These are phyloP conservation scores for Epsilonema sp. DNA, from an alignment of 2,888 invertebrate species.

Conservation along the genomic window DNA sequence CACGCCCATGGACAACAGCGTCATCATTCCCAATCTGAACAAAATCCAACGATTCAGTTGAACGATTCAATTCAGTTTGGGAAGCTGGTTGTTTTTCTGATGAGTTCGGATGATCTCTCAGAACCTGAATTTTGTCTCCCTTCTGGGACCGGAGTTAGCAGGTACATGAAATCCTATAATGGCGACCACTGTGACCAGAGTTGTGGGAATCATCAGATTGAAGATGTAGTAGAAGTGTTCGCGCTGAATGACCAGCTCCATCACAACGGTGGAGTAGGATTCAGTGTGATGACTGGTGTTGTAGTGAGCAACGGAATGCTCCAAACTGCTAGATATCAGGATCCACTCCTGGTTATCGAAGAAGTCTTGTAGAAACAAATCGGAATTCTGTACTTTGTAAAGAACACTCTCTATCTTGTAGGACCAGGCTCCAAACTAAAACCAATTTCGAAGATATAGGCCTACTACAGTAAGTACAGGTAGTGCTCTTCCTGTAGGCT, in stretches of 20 bases:
- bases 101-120: too few relatives aligned
- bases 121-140: too few relatives aligned
- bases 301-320: neutral
- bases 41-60: neutral
- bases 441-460: too few relatives aligned
- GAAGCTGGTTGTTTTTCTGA: too few relatives aligned
- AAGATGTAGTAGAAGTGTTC: slow-evolving; percentile 7
- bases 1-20: slow-evolving; percentile 6
- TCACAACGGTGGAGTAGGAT: neutral
- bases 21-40: slow-evolving; percentile 6
- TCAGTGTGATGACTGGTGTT: neutral
- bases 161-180: slow-evolving; percentile 7
- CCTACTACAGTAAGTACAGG: too few relatives aligned
- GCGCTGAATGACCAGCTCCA: slow-evolving; percentile 1
- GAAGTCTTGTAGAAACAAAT: slow-evolving; percentile 3
- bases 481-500: too few relatives aligned
- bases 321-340: neutral
- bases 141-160: too few relatives aligned
- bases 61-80: too few relatives aligned
- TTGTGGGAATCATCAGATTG: slow-evolving; percentile 6
- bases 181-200: slow-evolving; percentile 3
- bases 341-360: slow-evolving; percentile 7
- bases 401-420: neutral
- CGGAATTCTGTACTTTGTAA: neutral
- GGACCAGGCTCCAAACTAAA: slow-evolving; percentile 14